Evolutionary conservation across 1,140 invertebrate genomes (phyloP).

Genomic region (Spodoptera frugiperda): DNA sequence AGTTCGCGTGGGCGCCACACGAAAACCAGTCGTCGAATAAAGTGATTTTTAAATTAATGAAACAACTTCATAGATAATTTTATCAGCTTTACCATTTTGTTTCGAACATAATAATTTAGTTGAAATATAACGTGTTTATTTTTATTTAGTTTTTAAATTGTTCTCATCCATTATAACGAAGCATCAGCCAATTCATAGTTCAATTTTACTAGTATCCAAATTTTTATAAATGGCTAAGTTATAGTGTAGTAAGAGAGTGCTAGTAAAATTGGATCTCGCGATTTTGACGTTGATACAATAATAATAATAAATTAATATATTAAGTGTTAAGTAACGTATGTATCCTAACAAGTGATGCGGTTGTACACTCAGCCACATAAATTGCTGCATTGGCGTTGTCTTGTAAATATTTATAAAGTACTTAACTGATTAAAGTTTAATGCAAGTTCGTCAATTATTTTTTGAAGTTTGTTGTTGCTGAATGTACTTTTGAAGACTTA

Average conservation of each 20-base stretch:
- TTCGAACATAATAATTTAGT: conserved; percentile 12
- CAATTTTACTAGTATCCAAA: conserved; percentile 65
- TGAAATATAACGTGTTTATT: conserved; percentile 23
- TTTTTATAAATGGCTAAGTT: conserved; percentile 53
- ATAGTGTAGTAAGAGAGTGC: conserved; percentile 50
- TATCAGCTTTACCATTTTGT: conserved; percentile 26
- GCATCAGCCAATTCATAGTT: conserved; percentile 60
- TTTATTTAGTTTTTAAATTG: conserved; percentile 50
- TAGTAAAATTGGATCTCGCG: conserved; percentile 67
- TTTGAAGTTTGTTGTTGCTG: conserved; percentile 38
- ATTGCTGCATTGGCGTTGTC: conserved; percentile 28
- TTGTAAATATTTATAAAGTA: conserved; percentile 34
- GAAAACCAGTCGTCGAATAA: conserved; percentile 7
- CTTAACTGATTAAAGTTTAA: conserved; percentile 34
- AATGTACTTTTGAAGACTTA: conserved; percentile 50
- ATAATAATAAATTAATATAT: conserved; percentile 73
- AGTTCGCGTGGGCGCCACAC: conserved; percentile 30
- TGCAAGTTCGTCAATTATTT: conserved; percentile 38
- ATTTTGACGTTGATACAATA: conserved; percentile 74
- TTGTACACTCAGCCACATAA: conserved; percentile 47
- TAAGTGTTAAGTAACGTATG: conserved; percentile 70
- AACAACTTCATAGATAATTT: conserved; percentile 29
- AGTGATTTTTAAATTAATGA: conserved; percentile 33
- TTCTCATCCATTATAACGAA: conserved; percentile 56
- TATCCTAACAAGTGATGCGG: conserved; percentile 67